Conservation (phyloP, 2,888 invertebrate species). For the Yponomeuta cagnagella region DNA sequence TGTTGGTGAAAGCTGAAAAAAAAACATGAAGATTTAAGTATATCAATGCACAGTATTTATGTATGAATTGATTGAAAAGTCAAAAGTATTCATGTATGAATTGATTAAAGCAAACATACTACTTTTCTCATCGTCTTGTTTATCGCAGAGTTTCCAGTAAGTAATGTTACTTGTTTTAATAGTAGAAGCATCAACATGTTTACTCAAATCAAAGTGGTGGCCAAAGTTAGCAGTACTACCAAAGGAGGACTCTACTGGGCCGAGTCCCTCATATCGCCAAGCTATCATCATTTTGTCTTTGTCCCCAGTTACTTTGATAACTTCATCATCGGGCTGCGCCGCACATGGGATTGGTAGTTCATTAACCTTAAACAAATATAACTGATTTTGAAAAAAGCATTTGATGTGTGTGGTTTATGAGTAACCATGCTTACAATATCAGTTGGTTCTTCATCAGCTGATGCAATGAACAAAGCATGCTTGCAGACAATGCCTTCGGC, state of each 20-base stretch:
- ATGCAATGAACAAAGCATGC: constrained; percentile 84
- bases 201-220: constrained; percentile 89
- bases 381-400: background rate
- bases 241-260: constrained; percentile 74
- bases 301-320: constrained; percentile 32
- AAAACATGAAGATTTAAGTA: background rate
- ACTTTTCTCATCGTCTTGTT: constrained; percentile 33
- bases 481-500: constrained; percentile 89
- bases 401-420: background rate
- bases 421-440: constrained; percentile 70
- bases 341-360: constrained; percentile 71
- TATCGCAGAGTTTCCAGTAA: constrained; percentile 64
- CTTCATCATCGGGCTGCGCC: constrained; percentile 58
- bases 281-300: constrained; percentile 88
- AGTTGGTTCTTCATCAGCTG: constrained; percentile 80
- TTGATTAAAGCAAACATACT: constrained; percentile 25
- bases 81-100: background rate
- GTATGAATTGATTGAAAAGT: too few species aligned
- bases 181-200: constrained; percentile 78
- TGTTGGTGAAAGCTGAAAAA: constrained; percentile 54
- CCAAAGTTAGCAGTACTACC: constrained; percentile 76
- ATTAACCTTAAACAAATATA: constrained; percentile 55
- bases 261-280: constrained; percentile 90
- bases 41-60: too few species aligned
- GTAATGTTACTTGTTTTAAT: constrained; percentile 75